A percentile compares a stretch with the other conserved stretches of the same genome.
phyloP scores from a whole-genome alignment of 2,113 vertebrate genomes.

The Lagopus leucura region DNA sequence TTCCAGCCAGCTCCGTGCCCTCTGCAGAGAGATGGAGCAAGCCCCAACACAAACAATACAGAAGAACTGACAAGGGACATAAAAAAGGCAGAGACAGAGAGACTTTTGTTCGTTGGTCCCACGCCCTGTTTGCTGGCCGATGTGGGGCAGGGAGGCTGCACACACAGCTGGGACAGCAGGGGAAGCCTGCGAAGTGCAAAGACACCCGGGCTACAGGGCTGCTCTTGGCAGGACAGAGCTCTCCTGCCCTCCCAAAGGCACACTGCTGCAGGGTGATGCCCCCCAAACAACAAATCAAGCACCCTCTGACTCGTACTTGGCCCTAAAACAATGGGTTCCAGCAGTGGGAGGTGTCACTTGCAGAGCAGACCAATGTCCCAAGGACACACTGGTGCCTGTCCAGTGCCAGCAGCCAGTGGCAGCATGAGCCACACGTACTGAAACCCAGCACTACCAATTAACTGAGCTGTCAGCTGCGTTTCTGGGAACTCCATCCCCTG shows the following conservation, averaged over 20 bases:
- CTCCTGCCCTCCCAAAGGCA: not conserved
- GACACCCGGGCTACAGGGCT: not conserved
- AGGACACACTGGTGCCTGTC: fast-evolving
- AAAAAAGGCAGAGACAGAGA: not conserved
- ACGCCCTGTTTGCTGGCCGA: not conserved
- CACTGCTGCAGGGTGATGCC: not conserved
- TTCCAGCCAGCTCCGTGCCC: not conserved
- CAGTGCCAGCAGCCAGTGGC: not conserved
- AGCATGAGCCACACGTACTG: fast-evolving
- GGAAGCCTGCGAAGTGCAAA: not conserved
- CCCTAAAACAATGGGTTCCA: not conserved
- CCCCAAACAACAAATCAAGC: fast-evolving
- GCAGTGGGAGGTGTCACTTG: not conserved
- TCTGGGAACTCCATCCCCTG: not conserved
- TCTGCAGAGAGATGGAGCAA: not conserved
- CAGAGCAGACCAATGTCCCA: not conserved
- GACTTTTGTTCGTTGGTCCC: not conserved
- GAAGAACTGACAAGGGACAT: not conserved
- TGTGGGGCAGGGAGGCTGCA: not conserved
- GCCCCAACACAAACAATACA: not conserved
- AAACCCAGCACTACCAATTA: not conserved
- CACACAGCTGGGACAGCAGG: fast-evolving
- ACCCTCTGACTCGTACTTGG: not conserved
- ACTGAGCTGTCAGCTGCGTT: not conserved
- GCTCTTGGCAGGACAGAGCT: not conserved